Conservation (phyloP, 2,797 vertebrate species). For the Chiroxiphia lanceolata region DNA sequence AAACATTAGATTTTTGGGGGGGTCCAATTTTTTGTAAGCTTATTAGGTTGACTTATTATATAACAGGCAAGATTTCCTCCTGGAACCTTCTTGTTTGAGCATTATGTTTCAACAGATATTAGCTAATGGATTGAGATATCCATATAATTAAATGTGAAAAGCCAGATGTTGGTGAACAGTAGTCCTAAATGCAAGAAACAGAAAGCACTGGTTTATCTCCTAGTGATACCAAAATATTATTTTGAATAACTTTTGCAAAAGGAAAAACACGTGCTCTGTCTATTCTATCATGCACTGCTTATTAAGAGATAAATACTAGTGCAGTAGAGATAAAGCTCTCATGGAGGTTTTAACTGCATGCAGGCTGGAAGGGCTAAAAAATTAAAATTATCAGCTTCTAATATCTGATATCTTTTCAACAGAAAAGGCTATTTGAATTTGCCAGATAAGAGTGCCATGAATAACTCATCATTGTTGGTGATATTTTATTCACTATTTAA, state of each 20-base stretch:
- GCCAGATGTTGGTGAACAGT: neutral
- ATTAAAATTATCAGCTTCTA: neutral
- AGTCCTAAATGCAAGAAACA: neutral
- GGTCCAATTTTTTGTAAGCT: neutral
- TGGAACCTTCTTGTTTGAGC: neutral
- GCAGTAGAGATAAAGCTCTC: neutral
- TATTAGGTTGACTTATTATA: neutral
- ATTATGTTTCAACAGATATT: neutral
- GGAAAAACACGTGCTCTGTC: neutral
- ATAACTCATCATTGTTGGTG: neutral
- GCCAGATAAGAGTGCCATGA: neutral
- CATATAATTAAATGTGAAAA: neutral
- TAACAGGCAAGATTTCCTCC: neutral
- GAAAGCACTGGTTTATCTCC: neutral
- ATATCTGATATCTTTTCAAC: neutral
- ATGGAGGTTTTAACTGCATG: neutral
- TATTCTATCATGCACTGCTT: neutral
- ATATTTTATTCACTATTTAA: constrained; percentile 24
- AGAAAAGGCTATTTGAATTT: neutral
- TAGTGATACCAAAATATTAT: neutral
- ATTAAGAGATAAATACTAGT: neutral
- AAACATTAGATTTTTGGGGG: neutral
- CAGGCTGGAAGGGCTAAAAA: neutral
- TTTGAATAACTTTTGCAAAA: neutral
- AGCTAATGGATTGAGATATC: neutral